These are phyloP conservation scores for Meandrina meandrites DNA, from an alignment of 92 coral and sea anemone genomes.

Conservation along the genomic window DNA sequence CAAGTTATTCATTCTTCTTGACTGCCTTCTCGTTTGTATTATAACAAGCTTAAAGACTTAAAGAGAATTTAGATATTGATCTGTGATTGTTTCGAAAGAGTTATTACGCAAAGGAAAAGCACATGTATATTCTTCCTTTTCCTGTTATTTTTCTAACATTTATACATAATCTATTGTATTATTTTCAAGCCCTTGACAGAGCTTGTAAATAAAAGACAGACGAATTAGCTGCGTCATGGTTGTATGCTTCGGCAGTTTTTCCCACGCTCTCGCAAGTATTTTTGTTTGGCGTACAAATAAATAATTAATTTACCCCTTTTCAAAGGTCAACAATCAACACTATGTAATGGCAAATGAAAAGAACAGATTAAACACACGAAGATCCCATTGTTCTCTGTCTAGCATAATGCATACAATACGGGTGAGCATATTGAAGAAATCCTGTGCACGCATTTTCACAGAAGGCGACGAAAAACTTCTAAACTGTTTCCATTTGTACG, in stretches of 20 bases:
- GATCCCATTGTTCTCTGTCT: slow-evolving; percentile 6
- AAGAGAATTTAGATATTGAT: background rate
- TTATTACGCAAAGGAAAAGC: background rate
- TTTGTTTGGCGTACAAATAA: slow-evolving; percentile 11
- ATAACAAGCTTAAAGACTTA: too few species aligned
- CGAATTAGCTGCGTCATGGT: background rate
- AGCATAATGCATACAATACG: background rate
- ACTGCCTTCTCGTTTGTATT: background rate
- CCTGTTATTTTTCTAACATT: slow-evolving; percentile 2
- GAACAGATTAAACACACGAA: slow-evolving; percentile 21
- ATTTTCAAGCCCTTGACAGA: background rate
- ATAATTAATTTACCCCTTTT: slow-evolving; percentile 35
- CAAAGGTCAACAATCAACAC: slow-evolving; percentile 36
- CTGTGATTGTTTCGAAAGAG: background rate
- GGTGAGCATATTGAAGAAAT: background rate
- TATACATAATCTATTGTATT: background rate
- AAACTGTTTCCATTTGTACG: background rate
- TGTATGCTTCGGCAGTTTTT: slow-evolving; percentile 17
- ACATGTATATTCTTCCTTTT: slow-evolving; percentile 12
- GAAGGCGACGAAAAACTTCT: background rate
- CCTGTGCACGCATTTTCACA: background rate
- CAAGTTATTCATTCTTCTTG: background rate
- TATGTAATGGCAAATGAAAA: slow-evolving; percentile 24
- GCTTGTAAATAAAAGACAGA: slow-evolving; percentile 41
- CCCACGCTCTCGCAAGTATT: slow-evolving; percentile 37